A percentile compares a stretch with the other conserved stretches of the same genome.
These are phyloP conservation scores for Poecilia picta DNA, from an alignment of 2,797 vertebrate species.

Conservation along the genomic window DNA sequence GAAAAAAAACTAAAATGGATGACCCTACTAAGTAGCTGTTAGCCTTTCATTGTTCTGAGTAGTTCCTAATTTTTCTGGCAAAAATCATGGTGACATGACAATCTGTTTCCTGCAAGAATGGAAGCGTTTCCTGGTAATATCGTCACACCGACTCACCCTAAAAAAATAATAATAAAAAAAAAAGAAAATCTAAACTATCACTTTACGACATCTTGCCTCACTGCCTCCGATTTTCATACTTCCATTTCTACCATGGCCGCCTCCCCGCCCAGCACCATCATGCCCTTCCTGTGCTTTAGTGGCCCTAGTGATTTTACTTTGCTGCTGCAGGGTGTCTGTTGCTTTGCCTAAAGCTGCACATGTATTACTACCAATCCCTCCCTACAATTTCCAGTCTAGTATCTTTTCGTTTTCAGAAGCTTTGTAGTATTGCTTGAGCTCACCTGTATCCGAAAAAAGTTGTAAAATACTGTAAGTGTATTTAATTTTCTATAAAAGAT, in stretches of 20 bases:
- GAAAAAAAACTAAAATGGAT: not conserved
- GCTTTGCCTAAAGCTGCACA: slow-evolving; percentile 90
- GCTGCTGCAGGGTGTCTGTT: slow-evolving; percentile 87
- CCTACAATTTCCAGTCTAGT: slow-evolving; percentile 75
- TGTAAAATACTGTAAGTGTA: slow-evolving; percentile 90
- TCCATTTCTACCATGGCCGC: slow-evolving; percentile 1
- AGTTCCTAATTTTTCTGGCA: not conserved
- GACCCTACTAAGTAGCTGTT: not conserved
- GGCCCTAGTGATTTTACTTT: slow-evolving; percentile 90
- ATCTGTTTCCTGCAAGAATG: not conserved
- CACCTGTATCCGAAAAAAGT: slow-evolving; percentile 71
- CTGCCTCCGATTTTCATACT: slow-evolving; percentile 77
- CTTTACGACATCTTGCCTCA: slow-evolving; percentile 79
- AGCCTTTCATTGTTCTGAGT: not conserved
- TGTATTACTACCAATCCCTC: slow-evolving; percentile 78
- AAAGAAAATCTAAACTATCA: not conserved
- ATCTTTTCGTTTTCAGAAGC: slow-evolving; percentile 76
- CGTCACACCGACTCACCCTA: not conserved
- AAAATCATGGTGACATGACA: not conserved
- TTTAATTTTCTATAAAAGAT: slow-evolving; percentile 99
- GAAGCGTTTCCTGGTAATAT: not conserved
- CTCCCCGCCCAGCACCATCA: slow-evolving; percentile 36
- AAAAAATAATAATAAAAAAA: not conserved
- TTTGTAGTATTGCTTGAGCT: slow-evolving; percentile 79
- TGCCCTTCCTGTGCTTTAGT: slow-evolving; percentile 88